These are phyloP conservation scores for Diogma glabrata DNA, from an alignment of 2,888 invertebrate genomes.

Conservation along the genomic window DNA sequence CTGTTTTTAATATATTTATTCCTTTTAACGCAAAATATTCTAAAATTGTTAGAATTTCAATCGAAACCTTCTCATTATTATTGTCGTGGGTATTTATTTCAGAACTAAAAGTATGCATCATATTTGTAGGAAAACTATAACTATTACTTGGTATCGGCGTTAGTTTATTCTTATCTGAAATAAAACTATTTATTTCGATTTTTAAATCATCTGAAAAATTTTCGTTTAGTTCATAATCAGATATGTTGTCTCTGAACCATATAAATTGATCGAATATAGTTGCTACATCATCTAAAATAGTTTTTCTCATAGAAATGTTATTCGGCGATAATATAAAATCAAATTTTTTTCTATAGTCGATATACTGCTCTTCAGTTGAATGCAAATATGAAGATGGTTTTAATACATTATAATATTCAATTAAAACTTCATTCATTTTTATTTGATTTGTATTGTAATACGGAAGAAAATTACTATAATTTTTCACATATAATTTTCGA, in stretches of 20 bases:
- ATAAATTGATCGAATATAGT: background rate
- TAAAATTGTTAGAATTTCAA: slow-evolving; percentile 15
- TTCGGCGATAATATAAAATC: too few relatives aligned
- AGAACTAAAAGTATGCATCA: background rate
- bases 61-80: background rate
- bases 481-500: slow-evolving; percentile 18
- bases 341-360: too few relatives aligned
- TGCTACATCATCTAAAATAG: background rate
- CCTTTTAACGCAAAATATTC: slow-evolving; percentile 19
- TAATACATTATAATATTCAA: too few relatives aligned
- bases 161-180: too few relatives aligned
- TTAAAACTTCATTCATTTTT: slow-evolving; percentile 15
- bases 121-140: background rate
- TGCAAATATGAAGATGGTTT: too few relatives aligned
- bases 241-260: background rate
- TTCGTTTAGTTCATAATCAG: too few relatives aligned
- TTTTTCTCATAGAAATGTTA: too few relatives aligned
- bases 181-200: background rate
- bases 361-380: too few relatives aligned
- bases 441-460: slow-evolving; percentile 18
- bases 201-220: background rate
- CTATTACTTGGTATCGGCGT: too few relatives aligned
- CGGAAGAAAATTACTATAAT: slow-evolving; percentile 17
- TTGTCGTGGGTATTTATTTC: too few relatives aligned
- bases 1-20: slow-evolving; percentile 4